A percentile compares a stretch with the other conserved stretches of the same genome.
Evolutionary conservation across 2,113 vertebrate genomes (phyloP).

Genomic region (Semnornis frantzii): DNA sequence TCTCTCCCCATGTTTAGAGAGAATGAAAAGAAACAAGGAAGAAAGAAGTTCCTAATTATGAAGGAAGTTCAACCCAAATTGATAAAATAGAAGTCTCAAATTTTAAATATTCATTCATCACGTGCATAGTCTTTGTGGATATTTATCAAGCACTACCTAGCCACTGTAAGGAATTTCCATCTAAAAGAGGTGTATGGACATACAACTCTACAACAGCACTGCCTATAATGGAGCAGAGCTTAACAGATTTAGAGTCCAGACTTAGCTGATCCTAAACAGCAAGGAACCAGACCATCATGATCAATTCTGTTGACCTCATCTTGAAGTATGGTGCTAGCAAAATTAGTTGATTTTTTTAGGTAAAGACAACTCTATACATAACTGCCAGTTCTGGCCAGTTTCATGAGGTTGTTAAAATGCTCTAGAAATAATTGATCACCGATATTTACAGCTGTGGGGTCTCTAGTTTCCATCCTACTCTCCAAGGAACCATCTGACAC

Average conservation of each 20-base stretch:
- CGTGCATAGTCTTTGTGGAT: neutral
- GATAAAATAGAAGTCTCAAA: neutral
- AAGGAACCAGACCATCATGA: neutral
- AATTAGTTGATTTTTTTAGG: neutral
- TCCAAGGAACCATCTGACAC: fast-evolving
- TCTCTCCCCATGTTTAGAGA: neutral
- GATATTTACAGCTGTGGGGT: fast-evolving
- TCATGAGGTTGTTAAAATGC: neutral
- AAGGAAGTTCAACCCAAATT: neutral
- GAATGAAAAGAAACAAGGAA: neutral
- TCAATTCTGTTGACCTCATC: neutral
- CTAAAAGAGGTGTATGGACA: neutral
- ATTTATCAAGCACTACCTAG: neutral
- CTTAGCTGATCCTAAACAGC: neutral
- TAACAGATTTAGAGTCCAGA: neutral
- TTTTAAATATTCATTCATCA: neutral
- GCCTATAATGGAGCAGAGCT: neutral
- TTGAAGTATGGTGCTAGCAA: neutral
- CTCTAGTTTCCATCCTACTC: neutral
- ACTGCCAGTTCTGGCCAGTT: neutral
- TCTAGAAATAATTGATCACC: neutral
- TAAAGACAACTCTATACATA: neutral
- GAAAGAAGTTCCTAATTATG: neutral
- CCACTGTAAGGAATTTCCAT: neutral
- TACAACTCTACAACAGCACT: fast-evolving